Conservation (phyloP, 2,888 invertebrate species). For the Pseudanteris insignis region DNA sequence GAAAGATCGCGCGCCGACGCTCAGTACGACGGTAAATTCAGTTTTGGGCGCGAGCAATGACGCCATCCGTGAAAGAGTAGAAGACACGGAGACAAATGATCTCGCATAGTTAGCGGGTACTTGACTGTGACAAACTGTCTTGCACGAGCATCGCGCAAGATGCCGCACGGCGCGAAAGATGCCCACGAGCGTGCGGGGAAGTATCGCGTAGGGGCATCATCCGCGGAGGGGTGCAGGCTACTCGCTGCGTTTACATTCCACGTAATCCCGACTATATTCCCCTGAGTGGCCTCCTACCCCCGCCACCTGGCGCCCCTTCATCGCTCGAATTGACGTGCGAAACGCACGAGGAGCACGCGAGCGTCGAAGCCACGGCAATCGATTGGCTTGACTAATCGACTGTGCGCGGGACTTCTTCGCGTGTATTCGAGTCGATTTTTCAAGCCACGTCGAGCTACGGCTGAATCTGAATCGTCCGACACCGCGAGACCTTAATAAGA, state of each 20-base stretch:
- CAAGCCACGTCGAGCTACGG: slow-evolving; percentile 6
- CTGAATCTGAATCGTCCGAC: slow-evolving; percentile 31
- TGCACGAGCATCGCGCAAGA: slow-evolving; percentile 38
- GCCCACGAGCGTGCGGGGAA: not conserved
- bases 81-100: not conserved
- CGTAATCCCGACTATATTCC: slow-evolving; percentile 30
- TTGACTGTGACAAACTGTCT: slow-evolving; percentile 56
- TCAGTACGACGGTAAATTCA: not conserved
- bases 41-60: not conserved
- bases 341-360: slow-evolving; percentile 23
- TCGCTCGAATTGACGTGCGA: no score
- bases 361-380: no score
- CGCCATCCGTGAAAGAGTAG: no score
- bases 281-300: slow-evolving; percentile 12
- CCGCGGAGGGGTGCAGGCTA: not conserved
- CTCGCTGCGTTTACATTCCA: slow-evolving; percentile 27
- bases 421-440: slow-evolving; percentile 33
- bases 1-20: not conserved
- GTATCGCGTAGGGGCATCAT: slow-evolving; percentile 7
- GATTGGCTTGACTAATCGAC: slow-evolving; percentile 43
- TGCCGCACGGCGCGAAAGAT: slow-evolving; percentile 10
- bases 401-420: no score
- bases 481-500: slow-evolving; percentile 24
- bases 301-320: no score
- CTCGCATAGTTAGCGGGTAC: not conserved